phyloP scores from a whole-genome alignment of 2,113 vertebrate species.

The Smithornis capensis region DNA sequence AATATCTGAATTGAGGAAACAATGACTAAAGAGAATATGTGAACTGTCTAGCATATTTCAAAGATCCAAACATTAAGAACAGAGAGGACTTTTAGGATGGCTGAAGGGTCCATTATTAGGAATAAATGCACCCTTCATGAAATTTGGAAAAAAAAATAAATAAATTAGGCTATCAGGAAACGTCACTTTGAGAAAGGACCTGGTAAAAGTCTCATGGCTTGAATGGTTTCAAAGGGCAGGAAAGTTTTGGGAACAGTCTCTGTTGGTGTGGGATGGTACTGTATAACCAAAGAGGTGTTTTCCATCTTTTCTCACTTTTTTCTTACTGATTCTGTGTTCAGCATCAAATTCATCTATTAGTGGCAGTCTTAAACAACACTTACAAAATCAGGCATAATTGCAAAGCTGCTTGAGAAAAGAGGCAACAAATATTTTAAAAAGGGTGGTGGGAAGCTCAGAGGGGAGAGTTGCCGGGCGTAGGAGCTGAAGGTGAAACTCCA shows the following conservation, averaged over 20 bases:
- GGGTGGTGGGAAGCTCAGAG: neutral
- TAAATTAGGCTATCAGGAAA: neutral
- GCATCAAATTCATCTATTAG: neutral
- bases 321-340: neutral
- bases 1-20: constrained; percentile 53
- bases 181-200: neutral
- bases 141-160: neutral
- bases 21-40: constrained; percentile 37
- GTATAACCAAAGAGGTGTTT: neutral
- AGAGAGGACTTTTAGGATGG: neutral
- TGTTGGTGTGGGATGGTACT: neutral
- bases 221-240: neutral
- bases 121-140: neutral
- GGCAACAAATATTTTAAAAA: neutral
- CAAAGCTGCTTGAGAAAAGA: neutral
- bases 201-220: neutral
- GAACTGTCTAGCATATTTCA: constrained; percentile 13
- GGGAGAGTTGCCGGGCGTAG: neutral
- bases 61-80: neutral
- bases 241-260: neutral
- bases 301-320: neutral
- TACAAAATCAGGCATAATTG: neutral
- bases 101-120: neutral
- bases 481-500: neutral
- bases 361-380: neutral